Evolutionary conservation across 2,888 invertebrate genomes (phyloP), one percentile per base, ranked within the genome.

Genomic region (Hirtodrosophila alboralis): DNA sequence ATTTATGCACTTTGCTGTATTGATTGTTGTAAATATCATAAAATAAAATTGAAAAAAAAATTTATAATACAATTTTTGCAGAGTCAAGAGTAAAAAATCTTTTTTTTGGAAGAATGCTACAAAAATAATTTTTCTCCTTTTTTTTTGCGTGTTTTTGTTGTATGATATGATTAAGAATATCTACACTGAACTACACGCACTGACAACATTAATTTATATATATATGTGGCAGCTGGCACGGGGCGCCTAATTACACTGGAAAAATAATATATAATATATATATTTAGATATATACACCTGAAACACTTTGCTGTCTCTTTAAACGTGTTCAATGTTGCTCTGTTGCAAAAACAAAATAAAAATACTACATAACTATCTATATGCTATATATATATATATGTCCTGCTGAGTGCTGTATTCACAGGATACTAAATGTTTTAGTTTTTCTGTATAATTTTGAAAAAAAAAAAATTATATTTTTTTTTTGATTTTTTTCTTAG

Each of bases 11-110:
- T 59, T 62, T 26, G 48, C 62, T 54, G 58, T 63, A 73, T 64
- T 70, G 57, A 70, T 60, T 81, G 81, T 81, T 79, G 78, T 78
- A 78, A 68, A 74, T 80, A 74, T 37, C 41, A 53, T 31, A 40
- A 60, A 47, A 57, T n/a, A 26, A 56, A 48, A 34, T 28, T 14
- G 3, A 56, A 41, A 16, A 30, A 47, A 5, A 34, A 8, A 53
- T 33, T 27, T 45, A 37, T 23, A 27, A 31, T 28, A 34, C 27
- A 48, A 40, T 26, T 26, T n/a, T 51, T 47, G 26, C 41, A 23
- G 41, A 51, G 64, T 63, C 58, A 47, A 62, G 28, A 51, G 57
- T 21, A 23, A 47, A 28, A 18, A 7, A 0, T 23, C 8, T 4
- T 12, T 1, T n/a, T 12, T 33, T 26, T 33, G 30, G 7, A 26